Percentiles rank a stretch among this genome's conserved stretches.
Conservation (phyloP, 2,113 vertebrate genomes). For the Podocnemis expansa region DNA sequence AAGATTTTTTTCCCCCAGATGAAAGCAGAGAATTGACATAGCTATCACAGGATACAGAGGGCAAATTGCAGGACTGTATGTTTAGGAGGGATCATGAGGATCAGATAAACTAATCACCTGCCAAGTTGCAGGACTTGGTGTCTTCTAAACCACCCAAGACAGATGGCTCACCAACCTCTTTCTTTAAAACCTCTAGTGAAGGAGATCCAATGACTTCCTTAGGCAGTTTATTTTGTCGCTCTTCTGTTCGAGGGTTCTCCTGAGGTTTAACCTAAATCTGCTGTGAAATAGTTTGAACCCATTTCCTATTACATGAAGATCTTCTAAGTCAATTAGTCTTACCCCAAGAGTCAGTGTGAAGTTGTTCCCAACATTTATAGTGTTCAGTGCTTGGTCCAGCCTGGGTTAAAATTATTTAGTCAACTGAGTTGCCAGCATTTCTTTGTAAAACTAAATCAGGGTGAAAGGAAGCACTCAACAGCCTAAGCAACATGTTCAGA, state of each 20-base stretch:
- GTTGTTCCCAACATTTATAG: conserved; percentile 43
- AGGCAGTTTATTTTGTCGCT: not conserved
- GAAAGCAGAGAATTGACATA: not conserved
- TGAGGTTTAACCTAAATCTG: not conserved
- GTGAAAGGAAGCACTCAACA: conserved; percentile 28
- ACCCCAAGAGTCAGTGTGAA: not conserved
- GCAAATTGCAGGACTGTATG: not conserved
- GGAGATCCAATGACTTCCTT: not conserved
- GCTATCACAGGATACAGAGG: not conserved
- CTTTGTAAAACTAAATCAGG: conserved; percentile 49
- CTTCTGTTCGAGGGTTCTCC: not conserved
- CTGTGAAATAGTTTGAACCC: not conserved
- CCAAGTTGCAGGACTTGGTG: not conserved
- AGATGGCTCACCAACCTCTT: not conserved
- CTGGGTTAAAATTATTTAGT: conserved; percentile 64
- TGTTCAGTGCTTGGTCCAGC: conserved; percentile 51
- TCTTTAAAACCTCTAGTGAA: not conserved
- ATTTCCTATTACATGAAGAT: not conserved
- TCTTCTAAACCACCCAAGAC: not conserved
- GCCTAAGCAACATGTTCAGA: not conserved
- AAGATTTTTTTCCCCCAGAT: not conserved
- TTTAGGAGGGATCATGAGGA: not conserved
- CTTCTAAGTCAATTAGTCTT: conserved; percentile 51
- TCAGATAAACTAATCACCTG: not conserved
- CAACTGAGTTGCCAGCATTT: conserved; percentile 51